Percentiles rank a stretch among this genome's conserved stretches.
Conservation (phyloP, 1,140 invertebrate genomes). For the Augochlora pura region DNA sequence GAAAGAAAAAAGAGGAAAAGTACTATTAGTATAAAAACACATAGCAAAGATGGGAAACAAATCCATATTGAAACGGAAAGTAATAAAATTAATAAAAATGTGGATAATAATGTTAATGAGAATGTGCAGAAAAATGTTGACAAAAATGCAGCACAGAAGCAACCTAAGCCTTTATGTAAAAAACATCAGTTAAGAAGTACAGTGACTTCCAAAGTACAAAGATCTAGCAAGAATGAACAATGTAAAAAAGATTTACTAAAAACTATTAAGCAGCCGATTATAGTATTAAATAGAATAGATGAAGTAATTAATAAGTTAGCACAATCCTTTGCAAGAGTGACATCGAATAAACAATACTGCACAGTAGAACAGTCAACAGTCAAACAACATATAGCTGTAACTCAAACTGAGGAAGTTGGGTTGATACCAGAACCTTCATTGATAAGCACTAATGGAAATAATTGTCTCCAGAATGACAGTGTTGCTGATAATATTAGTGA, state of each 20-base stretch:
- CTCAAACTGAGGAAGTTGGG: neutral
- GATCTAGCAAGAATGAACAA: neutral
- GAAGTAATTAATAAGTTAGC: constrained; percentile 28
- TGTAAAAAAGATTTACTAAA: neutral
- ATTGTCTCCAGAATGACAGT: neutral
- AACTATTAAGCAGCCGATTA: constrained; percentile 1
- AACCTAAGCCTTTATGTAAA: neutral
- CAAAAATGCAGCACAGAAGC: too few species aligned
- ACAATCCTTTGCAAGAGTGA: constrained; percentile 10
- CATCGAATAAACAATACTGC: neutral
- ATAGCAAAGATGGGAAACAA: too few species aligned
- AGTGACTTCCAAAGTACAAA: neutral
- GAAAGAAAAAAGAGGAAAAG: neutral
- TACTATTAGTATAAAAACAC: neutral
- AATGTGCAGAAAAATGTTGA: neutral
- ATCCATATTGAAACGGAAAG: neutral
- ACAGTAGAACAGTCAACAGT: neutral
- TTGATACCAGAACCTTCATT: neutral
- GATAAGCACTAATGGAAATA: neutral
- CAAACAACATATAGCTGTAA: neutral
- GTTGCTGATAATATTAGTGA: too few species aligned
- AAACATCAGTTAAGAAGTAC: neutral
- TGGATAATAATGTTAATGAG: neutral
- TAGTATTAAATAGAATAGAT: constrained; percentile 31
- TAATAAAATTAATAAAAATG: neutral